phyloP scores from a whole-genome alignment of 2,113 vertebrate species.

The human (Homo sapiens) region DNA sequence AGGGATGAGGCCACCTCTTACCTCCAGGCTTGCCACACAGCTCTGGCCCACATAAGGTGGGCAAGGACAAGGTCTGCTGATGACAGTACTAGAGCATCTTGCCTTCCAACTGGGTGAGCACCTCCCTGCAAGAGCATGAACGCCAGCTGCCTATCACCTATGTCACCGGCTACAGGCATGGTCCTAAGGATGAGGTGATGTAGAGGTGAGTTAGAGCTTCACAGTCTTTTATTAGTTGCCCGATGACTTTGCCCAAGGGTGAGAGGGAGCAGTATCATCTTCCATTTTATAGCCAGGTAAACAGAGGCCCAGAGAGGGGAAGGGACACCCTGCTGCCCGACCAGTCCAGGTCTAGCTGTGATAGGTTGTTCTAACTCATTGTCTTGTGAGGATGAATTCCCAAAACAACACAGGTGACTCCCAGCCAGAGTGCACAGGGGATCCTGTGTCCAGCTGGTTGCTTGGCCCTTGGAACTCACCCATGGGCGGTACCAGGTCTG shows the following conservation, averaged over 20 bases:
- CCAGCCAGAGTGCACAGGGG: not conserved
- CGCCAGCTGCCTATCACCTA: not conserved
- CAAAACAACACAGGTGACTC: not conserved
- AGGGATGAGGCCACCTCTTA: not conserved
- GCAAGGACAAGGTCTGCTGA: not conserved
- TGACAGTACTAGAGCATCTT: not conserved
- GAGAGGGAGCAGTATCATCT: not conserved
- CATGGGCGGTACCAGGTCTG: not conserved
- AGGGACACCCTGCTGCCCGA: not conserved
- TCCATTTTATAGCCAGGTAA: conserved; percentile 2
- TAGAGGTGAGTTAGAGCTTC: conserved; percentile 32
- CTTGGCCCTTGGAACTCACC: not conserved
- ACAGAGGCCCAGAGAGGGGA: not conserved
- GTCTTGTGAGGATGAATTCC: conserved; percentile 28
- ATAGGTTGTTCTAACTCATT: conserved; percentile 39
- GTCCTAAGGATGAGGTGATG: not conserved
- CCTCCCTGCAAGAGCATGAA: not conserved
- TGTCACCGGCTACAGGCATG: not conserved
- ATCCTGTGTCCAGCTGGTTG: not conserved
- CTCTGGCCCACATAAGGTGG: not conserved
- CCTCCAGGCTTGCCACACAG: not conserved
- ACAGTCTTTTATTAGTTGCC: conserved; percentile 35
- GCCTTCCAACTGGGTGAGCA: not conserved
- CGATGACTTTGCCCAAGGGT: not conserved
- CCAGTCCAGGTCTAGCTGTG: not conserved